Evolutionary conservation across 2,113 vertebrate genomes (phyloP).

Genomic region (Centropus bengalensis): DNA sequence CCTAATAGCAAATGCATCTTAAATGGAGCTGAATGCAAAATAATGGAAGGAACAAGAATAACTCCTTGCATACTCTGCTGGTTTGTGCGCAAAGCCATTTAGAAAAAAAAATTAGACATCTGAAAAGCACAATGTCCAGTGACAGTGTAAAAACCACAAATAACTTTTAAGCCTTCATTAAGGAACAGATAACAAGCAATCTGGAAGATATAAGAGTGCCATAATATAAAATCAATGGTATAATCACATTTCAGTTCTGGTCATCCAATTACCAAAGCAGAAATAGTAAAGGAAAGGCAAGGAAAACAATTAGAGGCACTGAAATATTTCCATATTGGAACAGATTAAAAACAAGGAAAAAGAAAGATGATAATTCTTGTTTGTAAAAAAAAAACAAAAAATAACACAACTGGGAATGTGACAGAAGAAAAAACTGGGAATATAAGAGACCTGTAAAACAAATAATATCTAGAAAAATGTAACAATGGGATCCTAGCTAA

Average conservation of each 20-base stretch:
- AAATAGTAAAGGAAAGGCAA: not conserved
- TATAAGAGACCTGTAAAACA: not conserved
- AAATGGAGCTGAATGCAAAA: conserved; percentile 2
- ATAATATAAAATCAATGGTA: not conserved
- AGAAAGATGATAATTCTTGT: not conserved
- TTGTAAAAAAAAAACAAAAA: not conserved
- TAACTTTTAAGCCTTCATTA: conserved; percentile 8
- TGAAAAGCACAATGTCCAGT: not conserved
- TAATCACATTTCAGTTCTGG: not conserved
- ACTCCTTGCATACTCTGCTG: not conserved
- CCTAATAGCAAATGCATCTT: conserved; percentile 11
- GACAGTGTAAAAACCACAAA: not conserved
- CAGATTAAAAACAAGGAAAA: not conserved
- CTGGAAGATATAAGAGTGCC: not conserved
- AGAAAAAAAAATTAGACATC: not conserved
- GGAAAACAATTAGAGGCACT: not conserved
- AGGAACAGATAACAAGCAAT: not conserved
- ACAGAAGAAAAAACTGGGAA: not conserved
- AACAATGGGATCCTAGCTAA: not conserved
- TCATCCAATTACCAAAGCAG: not conserved
- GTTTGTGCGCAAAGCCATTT: not conserved
- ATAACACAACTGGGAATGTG: too few species aligned
- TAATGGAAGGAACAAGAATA: conserved; percentile 3
- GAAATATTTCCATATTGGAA: not conserved
- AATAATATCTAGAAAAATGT: not conserved